Evolutionary conservation across 2,113 vertebrate species (phyloP).

Genomic region (Pituophis catenifer): DNA sequence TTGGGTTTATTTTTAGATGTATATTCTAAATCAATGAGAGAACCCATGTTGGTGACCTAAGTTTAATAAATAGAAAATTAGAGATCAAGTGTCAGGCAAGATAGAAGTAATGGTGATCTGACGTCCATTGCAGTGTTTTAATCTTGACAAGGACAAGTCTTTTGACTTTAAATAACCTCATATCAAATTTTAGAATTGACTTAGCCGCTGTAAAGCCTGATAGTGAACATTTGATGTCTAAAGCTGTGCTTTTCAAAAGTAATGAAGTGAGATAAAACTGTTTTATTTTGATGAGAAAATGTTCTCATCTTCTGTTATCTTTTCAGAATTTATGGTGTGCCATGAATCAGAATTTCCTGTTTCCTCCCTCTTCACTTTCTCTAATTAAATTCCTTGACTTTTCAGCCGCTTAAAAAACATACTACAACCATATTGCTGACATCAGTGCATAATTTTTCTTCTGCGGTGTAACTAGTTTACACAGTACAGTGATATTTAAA

Average conservation of each 20-base stretch:
- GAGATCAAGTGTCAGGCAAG: neutral
- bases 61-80: neutral
- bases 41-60: neutral
- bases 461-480: neutral
- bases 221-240: neutral
- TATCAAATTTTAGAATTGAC: neutral
- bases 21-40: neutral
- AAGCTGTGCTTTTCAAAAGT: neutral
- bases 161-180: neutral
- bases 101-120: neutral
- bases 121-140: neutral
- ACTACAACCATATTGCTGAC: neutral
- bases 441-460: neutral
- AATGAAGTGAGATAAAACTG: conserved; percentile 15
- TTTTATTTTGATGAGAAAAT: neutral
- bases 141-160: neutral
- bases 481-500: neutral
- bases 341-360: neutral
- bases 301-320: neutral
- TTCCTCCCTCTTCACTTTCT: neutral
- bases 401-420: neutral
- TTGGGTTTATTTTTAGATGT: neutral
- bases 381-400: conserved; percentile 5
- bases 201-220: neutral
- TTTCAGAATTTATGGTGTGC: neutral